Conservation (phyloP, 2,797 vertebrate species). For the Myotis daubentonii region DNA sequence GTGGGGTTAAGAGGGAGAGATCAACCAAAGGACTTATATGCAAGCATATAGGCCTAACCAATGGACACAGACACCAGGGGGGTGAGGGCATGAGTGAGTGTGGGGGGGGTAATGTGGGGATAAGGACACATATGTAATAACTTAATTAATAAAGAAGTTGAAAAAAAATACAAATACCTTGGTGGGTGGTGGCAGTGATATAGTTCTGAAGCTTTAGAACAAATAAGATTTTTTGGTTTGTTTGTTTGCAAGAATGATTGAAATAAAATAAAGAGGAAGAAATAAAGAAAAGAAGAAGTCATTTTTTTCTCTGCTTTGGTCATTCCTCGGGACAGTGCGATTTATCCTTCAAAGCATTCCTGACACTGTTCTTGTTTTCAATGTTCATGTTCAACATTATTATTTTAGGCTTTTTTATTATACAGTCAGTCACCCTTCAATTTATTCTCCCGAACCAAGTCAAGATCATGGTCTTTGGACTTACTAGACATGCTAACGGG, state of each 20-base stretch:
- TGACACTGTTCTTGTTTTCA: background rate
- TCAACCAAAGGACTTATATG: no score
- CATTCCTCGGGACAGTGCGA: background rate
- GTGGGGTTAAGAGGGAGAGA: no score
- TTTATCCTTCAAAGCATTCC: slow-evolving; percentile 49
- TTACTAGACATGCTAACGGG: background rate
- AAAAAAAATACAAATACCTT: background rate
- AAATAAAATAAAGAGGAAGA: background rate
- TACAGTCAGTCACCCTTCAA: background rate
- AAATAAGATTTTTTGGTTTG: slow-evolving; percentile 43
- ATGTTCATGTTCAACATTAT: slow-evolving; percentile 25
- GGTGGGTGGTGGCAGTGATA: background rate
- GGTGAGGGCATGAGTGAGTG: no score
- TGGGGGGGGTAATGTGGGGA: no score
- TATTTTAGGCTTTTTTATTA: slow-evolving; percentile 1
- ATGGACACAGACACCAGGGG: no score
- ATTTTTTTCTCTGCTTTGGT: background rate
- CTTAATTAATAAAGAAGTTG: no score
- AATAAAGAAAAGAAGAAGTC: background rate
- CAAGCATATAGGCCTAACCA: no score
- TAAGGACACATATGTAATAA: no score
- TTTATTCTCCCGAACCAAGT: background rate
- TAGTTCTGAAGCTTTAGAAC: slow-evolving; percentile 39
- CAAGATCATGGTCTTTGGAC: background rate
- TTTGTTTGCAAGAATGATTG: background rate